Evolutionary conservation across 2,113 vertebrate species (phyloP).

Genomic region (Pterocles gutturalis): DNA sequence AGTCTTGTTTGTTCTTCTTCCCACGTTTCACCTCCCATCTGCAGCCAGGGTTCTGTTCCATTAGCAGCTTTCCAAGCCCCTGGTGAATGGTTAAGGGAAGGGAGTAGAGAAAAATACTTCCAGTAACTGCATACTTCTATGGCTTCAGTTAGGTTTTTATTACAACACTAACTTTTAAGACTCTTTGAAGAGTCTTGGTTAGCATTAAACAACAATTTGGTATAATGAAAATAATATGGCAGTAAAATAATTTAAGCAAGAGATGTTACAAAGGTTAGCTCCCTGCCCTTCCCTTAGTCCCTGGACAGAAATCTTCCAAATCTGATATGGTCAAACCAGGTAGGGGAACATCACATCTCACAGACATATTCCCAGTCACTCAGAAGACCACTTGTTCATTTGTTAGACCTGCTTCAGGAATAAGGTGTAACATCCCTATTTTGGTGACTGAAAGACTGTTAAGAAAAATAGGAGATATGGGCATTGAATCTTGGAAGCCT

Average conservation of each 20-base stretch:
- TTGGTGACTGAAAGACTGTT: neutral
- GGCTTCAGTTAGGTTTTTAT: neutral
- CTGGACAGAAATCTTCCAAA: neutral
- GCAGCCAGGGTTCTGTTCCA: neutral
- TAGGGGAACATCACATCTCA: neutral
- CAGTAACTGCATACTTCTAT: neutral
- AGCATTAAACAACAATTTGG: neutral
- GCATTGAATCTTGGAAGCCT: neutral
- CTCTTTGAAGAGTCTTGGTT: neutral
- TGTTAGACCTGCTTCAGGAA: neutral
- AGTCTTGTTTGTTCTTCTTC: neutral
- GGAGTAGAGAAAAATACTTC: neutral
- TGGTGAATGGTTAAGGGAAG: neutral
- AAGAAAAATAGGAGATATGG: rapidly evolving
- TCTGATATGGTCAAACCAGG: rapidly evolving
- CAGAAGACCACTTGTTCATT: neutral
- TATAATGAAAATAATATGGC: neutral
- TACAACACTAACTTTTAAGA: neutral
- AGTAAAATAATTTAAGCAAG: neutral
- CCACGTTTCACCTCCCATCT: neutral
- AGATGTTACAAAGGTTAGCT: neutral
- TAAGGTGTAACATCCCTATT: neutral
- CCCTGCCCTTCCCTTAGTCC: neutral
- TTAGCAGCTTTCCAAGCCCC: neutral
- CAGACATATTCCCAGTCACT: neutral